A percentile compares a stretch with the other conserved stretches of the same genome.
phyloP scores from a whole-genome alignment of 2,888 invertebrate species.

The Phalera bucephala region DNA sequence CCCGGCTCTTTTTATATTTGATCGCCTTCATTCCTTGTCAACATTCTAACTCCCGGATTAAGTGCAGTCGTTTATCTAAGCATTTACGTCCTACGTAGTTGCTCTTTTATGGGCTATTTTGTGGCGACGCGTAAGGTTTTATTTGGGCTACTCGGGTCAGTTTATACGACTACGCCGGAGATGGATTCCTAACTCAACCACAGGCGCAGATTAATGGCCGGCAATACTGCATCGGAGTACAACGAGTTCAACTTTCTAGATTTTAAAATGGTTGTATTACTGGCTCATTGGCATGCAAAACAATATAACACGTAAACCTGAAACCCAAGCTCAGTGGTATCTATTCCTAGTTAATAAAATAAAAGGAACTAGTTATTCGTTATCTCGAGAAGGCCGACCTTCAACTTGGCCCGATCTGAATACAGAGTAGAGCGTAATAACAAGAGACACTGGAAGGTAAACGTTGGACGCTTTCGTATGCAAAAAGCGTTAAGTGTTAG shows the following conservation, averaged over 20 bases:
- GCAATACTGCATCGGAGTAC: conserved; percentile 44
- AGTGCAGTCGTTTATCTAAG: conserved; percentile 73
- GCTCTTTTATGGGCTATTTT: conserved; percentile 64
- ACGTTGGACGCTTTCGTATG: conserved; percentile 76
- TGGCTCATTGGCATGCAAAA: conserved; percentile 23
- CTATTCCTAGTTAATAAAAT: too few species aligned
- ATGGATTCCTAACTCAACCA: conserved; percentile 40
- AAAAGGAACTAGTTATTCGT: conserved; percentile 63
- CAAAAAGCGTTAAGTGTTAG: conserved; percentile 82
- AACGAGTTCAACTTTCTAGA: conserved; percentile 33
- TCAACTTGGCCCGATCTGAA: conserved; percentile 69
- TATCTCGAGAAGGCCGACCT: conserved; percentile 73
- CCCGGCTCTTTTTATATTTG: conserved; percentile 65
- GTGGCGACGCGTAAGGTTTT: conserved; percentile 53
- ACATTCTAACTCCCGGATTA: conserved; percentile 78
- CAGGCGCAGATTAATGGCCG: conserved; percentile 37
- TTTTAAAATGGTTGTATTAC: conserved; percentile 29
- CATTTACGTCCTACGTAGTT: conserved; percentile 65
- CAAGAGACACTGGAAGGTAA: conserved; percentile 72
- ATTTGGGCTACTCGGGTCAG: conserved; percentile 57
- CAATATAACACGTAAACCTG: conserved; percentile 19
- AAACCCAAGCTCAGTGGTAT: conserved; percentile 40
- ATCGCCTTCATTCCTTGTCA: conserved; percentile 72
- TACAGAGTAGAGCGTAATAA: conserved; percentile 75
- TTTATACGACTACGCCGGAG: conserved; percentile 43